Conservation (phyloP, 2,113 vertebrate genomes). For the Mionectes macconnelli region DNA sequence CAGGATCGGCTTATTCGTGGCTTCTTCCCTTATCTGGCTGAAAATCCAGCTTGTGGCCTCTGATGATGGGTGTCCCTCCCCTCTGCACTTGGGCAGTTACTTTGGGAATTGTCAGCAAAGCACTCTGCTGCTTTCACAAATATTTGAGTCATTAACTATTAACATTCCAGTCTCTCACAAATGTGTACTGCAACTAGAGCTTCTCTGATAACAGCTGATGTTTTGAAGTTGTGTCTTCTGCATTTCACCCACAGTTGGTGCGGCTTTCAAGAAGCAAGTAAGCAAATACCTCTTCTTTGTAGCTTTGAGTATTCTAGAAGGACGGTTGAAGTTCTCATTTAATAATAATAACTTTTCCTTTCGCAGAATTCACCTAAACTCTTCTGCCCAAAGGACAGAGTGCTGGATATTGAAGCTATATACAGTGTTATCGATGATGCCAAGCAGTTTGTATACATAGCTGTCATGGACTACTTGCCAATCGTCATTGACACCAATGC, state of each 20-base stretch:
- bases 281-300: not conserved
- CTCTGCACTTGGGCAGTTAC: not conserved
- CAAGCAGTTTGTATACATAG: conserved; percentile 87
- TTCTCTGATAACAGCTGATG: not conserved
- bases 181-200: not conserved
- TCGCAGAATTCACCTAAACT: conserved; percentile 89
- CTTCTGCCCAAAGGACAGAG: conserved; percentile 89
- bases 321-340: not conserved
- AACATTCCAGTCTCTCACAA: not conserved
- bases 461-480: conserved; percentile 90
- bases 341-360: conserved; percentile 23
- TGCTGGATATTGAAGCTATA: conserved; percentile 91
- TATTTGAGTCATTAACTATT: not conserved
- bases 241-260: not conserved
- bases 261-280: not conserved
- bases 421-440: conserved; percentile 88
- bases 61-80: not conserved
- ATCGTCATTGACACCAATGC: conserved; percentile 77
- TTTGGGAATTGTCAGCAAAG: not conserved
- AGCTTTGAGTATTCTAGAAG: not conserved
- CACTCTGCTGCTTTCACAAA: not conserved
- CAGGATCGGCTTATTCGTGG: not conserved
- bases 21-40: not conserved
- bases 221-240: not conserved
- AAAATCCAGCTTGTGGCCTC: not conserved